Percentiles rank a stretch among this genome's conserved stretches.
phyloP scores from a whole-genome alignment of 2,888 invertebrate genomes.

The Pseudococcus viburni region DNA sequence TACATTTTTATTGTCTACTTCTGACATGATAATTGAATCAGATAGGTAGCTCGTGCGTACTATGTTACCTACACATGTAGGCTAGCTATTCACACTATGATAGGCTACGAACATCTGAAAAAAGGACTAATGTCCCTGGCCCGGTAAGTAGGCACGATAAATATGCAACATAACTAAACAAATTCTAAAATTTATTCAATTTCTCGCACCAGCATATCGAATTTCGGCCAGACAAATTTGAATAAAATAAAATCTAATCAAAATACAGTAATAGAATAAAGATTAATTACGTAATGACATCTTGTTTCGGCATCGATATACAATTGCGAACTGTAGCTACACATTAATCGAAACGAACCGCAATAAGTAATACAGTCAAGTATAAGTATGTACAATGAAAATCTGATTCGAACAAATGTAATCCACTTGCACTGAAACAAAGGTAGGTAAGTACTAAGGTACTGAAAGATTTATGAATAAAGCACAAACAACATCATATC shows the following conservation, averaged over 20 bases:
- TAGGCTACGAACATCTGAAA: too few species aligned
- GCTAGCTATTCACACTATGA: too few species aligned
- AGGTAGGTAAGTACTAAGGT: constrained; percentile 4
- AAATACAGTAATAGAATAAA: constrained; percentile 4
- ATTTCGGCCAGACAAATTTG: neutral
- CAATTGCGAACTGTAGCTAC: neutral
- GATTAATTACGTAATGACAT: neutral
- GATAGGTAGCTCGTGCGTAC: too few species aligned
- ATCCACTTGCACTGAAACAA: neutral
- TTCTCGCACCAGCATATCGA: too few species aligned
- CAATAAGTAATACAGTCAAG: neutral
- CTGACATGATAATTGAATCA: too few species aligned
- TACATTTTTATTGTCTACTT: too few species aligned
- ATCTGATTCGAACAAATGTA: neutral
- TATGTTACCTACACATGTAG: too few species aligned
- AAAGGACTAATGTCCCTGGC: too few species aligned
- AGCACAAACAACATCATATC: neutral
- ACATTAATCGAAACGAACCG: neutral
- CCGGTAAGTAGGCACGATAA: too few species aligned
- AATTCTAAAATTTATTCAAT: too few species aligned
- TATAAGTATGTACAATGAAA: neutral
- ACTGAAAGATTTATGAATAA: neutral
- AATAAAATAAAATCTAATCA: neutral
- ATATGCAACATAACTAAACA: too few species aligned
- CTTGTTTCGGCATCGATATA: constrained; percentile 5